Conservation (phyloP, 1,140 invertebrate species). For the Drosophila tristis region DNA sequence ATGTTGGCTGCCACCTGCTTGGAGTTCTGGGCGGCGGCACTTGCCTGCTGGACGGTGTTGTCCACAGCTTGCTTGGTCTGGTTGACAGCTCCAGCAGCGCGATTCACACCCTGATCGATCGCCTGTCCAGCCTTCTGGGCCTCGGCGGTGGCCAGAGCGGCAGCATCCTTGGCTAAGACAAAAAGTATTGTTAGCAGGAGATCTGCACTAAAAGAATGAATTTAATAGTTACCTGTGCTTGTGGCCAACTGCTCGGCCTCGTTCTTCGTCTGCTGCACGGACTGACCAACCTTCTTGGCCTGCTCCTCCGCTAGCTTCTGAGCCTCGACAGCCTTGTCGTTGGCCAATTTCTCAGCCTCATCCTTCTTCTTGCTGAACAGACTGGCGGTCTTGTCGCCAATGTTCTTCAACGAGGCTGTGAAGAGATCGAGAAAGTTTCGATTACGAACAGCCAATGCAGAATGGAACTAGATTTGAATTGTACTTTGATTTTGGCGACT, state of each 20-base stretch:
- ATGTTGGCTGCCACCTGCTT: conserved; percentile 80
- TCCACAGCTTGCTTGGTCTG: conserved; percentile 76
- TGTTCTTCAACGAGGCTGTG: conserved; percentile 86
- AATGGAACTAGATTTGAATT: background rate
- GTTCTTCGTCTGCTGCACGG: conserved; percentile 84
- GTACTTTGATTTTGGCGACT: conserved; percentile 52
- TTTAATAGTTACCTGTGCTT: conserved; percentile 82
- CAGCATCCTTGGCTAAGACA: conserved; percentile 74
- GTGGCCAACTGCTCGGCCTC: conserved; percentile 85
- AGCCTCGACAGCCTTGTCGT: conserved; percentile 86
- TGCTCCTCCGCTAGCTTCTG: conserved; percentile 86
- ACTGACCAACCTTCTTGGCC: conserved; percentile 86
- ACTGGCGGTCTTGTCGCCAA: conserved; percentile 87
- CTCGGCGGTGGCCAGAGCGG: conserved; percentile 72
- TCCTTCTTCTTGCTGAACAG: conserved; percentile 88
- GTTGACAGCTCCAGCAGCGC: conserved; percentile 70
- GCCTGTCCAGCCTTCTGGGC: conserved; percentile 79
- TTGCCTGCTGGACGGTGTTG: conserved; percentile 72
- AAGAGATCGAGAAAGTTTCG: conserved; percentile 1
- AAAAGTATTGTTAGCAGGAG: background rate
- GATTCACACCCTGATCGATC: conserved; percentile 68
- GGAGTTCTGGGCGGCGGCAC: conserved; percentile 68
- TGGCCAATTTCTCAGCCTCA: conserved; percentile 86
- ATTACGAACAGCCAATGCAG: background rate
- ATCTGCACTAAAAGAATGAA: background rate